Conservation (phyloP, 2,888 invertebrate species). For the Luffia ferchaultella region DNA sequence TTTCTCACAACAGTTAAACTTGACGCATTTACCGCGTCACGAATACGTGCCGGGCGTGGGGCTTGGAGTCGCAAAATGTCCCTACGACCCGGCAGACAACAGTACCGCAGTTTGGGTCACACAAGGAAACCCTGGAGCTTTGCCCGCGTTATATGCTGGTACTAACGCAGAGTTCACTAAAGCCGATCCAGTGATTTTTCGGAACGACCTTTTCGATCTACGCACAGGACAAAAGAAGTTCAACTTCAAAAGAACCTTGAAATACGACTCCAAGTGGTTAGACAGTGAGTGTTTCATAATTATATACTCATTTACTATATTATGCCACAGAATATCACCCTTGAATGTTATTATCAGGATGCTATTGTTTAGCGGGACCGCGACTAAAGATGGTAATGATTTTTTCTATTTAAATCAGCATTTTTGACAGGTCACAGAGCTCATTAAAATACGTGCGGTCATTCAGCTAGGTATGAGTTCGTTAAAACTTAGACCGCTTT, state of each 20-base stretch:
- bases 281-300: constrained; percentile 64
- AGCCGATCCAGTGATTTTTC: constrained; percentile 76
- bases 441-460: too few relatives aligned
- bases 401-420: too few relatives aligned
- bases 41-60: constrained; percentile 72
- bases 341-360: too few relatives aligned
- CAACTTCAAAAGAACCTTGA: constrained; percentile 71
- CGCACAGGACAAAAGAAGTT: constrained; percentile 67
- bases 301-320: neutral
- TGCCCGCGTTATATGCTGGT: constrained; percentile 74
- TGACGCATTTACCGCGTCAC: constrained; percentile 64
- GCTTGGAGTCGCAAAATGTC: constrained; percentile 75
- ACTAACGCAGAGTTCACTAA: constrained; percentile 78
- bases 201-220: constrained; percentile 71
- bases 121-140: constrained; percentile 70
- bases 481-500: too few relatives aligned
- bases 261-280: constrained; percentile 77
- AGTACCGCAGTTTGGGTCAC: constrained; percentile 78
- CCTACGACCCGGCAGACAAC: constrained; percentile 78
- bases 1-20: constrained; percentile 40
- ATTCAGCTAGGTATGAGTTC: too few relatives aligned
- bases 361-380: too few relatives aligned
- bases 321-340: neutral
- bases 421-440: too few relatives aligned
- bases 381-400: too few relatives aligned